Conservation (phyloP, 2,113 vertebrate genomes). For the Pterocles orientalis region DNA sequence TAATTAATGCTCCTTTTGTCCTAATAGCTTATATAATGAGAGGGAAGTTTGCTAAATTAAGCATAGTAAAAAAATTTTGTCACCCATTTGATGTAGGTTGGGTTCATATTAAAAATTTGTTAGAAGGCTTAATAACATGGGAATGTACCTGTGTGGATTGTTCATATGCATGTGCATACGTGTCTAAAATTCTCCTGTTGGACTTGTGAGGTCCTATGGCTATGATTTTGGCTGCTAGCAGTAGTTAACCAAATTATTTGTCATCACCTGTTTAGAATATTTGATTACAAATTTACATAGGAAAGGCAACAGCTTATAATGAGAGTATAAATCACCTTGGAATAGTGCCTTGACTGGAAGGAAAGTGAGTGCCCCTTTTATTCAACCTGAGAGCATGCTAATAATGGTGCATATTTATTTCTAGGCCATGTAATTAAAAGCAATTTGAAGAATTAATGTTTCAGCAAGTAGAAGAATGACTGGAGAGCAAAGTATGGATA, state of each 20-base stretch:
- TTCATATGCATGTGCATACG: not conserved
- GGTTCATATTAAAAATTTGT: constrained; percentile 1
- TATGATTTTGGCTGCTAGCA: constrained; percentile 51
- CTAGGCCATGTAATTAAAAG: constrained; percentile 49
- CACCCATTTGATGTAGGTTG: constrained; percentile 23
- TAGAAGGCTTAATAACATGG: constrained; percentile 26
- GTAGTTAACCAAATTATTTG: constrained; percentile 66
- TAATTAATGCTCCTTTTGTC: constrained; percentile 74
- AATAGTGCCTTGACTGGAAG: constrained; percentile 61
- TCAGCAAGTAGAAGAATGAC: constrained; percentile 13
- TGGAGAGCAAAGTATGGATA: not conserved
- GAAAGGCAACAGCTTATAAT: constrained; percentile 70
- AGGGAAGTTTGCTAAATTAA: constrained; percentile 64
- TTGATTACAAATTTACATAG: constrained; percentile 80
- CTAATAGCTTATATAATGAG: constrained; percentile 59
- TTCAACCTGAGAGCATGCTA: constrained; percentile 47
- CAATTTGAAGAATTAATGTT: constrained; percentile 37
- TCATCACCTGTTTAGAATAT: constrained; percentile 74
- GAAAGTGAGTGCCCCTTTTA: constrained; percentile 41
- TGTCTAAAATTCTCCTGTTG: constrained; percentile 42
- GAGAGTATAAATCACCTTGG: constrained; percentile 73
- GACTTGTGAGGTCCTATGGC: not conserved
- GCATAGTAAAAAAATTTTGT: constrained; percentile 33
- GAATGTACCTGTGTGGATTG: not conserved
- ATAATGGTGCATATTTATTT: constrained; percentile 53